phyloP scores from a whole-genome alignment of 2,797 vertebrate species.

The Chaetophractus vellerosus region DNA sequence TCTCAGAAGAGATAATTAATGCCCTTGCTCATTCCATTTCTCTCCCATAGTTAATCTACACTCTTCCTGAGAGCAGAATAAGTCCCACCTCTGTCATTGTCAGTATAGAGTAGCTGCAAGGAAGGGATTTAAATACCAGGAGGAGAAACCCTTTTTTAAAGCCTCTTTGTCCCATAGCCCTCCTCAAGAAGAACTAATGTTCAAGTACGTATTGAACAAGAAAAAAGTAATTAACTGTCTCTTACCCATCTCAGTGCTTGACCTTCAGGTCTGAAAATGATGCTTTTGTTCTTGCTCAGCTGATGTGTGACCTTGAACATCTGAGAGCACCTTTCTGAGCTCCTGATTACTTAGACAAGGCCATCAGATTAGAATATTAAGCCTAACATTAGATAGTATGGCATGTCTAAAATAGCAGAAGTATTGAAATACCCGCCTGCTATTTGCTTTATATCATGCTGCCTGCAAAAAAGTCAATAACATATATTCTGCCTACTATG shows the following conservation, averaged over 20 bases:
- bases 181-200: conserved; percentile 41
- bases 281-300: neutral
- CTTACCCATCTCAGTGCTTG: neutral
- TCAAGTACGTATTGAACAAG: neutral
- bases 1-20: neutral
- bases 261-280: neutral
- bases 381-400: neutral
- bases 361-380: neutral
- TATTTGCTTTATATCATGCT: neutral
- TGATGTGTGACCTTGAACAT: neutral
- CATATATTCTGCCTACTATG: neutral
- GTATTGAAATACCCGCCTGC: neutral
- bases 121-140: neutral
- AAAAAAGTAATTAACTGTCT: neutral
- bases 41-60: conserved; percentile 18
- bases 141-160: neutral
- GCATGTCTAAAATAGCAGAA: neutral
- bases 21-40: neutral
- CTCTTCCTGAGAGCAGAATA: neutral
- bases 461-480: neutral
- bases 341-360: neutral
- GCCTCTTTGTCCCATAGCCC: neutral
- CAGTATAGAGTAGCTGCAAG: neutral
- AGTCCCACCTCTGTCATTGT: neutral
- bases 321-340: neutral